Conservation (phyloP, 2,797 vertebrate genomes). For the Galagoides demidoff region DNA sequence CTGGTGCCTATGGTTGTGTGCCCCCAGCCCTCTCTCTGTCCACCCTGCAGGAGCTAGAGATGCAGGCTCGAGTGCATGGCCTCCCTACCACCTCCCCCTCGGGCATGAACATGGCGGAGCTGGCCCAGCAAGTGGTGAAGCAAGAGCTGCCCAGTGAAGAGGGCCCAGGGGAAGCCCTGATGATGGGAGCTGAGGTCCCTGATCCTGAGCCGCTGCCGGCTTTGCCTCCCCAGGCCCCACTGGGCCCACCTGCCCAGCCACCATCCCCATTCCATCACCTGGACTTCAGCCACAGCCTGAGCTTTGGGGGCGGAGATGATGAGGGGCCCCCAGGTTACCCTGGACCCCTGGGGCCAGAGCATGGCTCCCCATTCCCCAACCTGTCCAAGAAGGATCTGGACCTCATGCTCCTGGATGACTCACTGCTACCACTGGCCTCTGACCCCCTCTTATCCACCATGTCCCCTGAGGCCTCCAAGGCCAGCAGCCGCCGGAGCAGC, state of each 20-base stretch:
- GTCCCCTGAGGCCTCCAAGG: constrained; percentile 96
- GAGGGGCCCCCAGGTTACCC: constrained; percentile 91
- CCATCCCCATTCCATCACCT: constrained; percentile 91
- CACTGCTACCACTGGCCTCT: constrained; percentile 92
- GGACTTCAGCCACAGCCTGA: constrained; percentile 94
- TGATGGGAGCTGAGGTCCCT: constrained; percentile 74
- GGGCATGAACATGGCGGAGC: constrained; percentile 90
- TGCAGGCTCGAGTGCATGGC: constrained; percentile 95
- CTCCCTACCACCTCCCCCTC: constrained; percentile 93
- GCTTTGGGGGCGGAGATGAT: constrained; percentile 89
- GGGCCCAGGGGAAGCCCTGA: constrained; percentile 83
- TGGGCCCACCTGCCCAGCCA: constrained; percentile 85
- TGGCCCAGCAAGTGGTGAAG: constrained; percentile 92
- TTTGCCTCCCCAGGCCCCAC: constrained; percentile 70
- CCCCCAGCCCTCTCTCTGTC: not conserved
- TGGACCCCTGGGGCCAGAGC: constrained; percentile 91
- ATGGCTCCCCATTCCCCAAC: constrained; percentile 89
- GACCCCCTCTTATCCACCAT: constrained; percentile 97
- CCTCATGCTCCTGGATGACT: constrained; percentile 96
- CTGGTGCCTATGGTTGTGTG: rapidly evolving
- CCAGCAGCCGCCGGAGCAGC: constrained; percentile 98
- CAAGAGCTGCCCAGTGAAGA: constrained; percentile 93
- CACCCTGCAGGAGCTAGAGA: constrained; percentile 94
- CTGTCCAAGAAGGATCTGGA: constrained; percentile 94
- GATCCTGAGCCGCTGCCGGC: constrained; percentile 78